Percentiles rank a stretch among this genome's conserved stretches.
These are phyloP conservation scores for Neodiprion fabricii DNA, from an alignment of 1,140 invertebrate species.

Conservation along the genomic window DNA sequence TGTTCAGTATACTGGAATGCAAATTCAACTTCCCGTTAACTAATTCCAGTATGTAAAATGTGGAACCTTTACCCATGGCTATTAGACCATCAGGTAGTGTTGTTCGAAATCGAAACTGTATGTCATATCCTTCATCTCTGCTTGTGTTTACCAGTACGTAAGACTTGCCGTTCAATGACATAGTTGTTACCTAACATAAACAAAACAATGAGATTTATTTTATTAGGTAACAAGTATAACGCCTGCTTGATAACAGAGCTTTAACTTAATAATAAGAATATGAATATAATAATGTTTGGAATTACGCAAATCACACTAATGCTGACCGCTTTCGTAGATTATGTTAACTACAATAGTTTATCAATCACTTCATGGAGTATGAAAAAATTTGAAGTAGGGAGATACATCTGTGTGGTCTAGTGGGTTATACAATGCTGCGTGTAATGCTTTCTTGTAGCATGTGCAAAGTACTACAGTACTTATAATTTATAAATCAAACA, in stretches of 20 bases:
- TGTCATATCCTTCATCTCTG: conserved; percentile 85
- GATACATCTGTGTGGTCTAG: too few species aligned
- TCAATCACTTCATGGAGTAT: too few species aligned
- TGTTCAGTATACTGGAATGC: conserved; percentile 85
- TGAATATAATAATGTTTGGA: too few species aligned
- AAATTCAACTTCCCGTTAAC: conserved; percentile 82
- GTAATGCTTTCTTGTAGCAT: neutral
- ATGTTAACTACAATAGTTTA: too few species aligned
- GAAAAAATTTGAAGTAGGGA: too few species aligned
- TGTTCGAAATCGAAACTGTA: conserved; percentile 89
- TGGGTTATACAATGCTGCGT: too few species aligned
- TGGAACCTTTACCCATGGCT: conserved; percentile 81
- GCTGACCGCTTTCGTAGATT: too few species aligned
- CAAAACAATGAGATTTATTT: neutral
- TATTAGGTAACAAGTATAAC: neutral
- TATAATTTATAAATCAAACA: neutral
- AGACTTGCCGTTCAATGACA: conserved; percentile 82
- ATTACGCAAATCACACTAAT: too few species aligned
- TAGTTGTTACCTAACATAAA: conserved; percentile 74
- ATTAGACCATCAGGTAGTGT: conserved; percentile 86
- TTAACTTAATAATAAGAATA: too few species aligned
- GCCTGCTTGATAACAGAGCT: too few species aligned
- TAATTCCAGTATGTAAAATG: conserved; percentile 84
- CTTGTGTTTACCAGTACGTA: conserved; percentile 79
- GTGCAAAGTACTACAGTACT: neutral